These are phyloP conservation scores for Drosophila diplacantha DNA, from an alignment of 2,888 invertebrate species.

Conservation along the genomic window DNA sequence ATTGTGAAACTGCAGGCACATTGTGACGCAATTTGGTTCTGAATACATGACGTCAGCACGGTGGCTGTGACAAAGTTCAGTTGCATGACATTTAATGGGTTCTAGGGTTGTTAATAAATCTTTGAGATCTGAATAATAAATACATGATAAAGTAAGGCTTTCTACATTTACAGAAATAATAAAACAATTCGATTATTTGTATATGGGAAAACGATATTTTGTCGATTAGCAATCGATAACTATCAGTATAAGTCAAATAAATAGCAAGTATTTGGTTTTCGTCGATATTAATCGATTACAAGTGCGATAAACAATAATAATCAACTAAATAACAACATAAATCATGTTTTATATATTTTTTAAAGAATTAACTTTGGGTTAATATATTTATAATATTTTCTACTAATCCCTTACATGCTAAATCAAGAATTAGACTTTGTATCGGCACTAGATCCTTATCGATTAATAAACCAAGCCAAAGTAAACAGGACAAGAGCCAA, in stretches of 20 bases:
- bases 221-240: not conserved
- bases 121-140: not conserved
- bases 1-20: constrained; percentile 18
- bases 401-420: not conserved
- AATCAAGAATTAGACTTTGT: not conserved
- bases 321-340: not conserved
- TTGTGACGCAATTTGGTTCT: constrained; percentile 35
- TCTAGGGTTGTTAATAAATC: constrained; percentile 11
- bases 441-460: not conserved
- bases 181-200: not conserved
- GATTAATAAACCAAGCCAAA: constrained; percentile 1
- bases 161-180: not conserved
- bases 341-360: too few species aligned
- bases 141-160: too few species aligned
- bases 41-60: constrained; percentile 35
- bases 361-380: too few species aligned
- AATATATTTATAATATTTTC: not conserved
- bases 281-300: not conserved
- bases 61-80: constrained; percentile 13
- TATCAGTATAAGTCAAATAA: not conserved
- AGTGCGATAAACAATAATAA: not conserved
- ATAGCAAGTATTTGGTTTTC: too few species aligned
- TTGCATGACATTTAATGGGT: constrained; percentile 10
- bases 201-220: not conserved
- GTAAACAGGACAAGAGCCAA: not conserved